Evolutionary conservation across 2,797 vertebrate species (phyloP), one percentile per base, ranked within the genome.

Genomic region (Sebastes glaucus): DNA sequence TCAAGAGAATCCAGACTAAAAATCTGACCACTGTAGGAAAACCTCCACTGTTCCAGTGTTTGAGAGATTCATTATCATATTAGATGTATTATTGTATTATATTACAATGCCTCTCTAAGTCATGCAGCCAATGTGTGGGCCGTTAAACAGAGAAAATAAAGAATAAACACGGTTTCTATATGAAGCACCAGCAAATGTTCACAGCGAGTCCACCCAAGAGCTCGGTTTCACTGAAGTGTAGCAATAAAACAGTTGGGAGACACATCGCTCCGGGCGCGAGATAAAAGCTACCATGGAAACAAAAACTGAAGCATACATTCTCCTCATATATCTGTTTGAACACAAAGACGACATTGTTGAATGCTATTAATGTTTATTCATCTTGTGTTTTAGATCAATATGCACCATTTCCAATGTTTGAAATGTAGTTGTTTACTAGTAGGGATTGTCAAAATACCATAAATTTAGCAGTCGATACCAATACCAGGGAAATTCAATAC

Each of bases 111-210:
- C 52, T 77, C 74, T 81, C 22, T 87, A 85, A 88, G 85, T 87
- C 80, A 84, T 63, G 68, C 22, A 63, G 71, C 55, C 30, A 77
- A 28, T 11, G 70, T 81, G 90, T 89, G 88, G 91, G 87, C 63
- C 60, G 81, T 60, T 59, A 64, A 76, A 57, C 52, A 23, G 67
- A 69, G 68, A 69, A 80, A 59, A 84, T 56, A 70, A 57, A 81
- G 42, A 77, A 46, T 65, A 7, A 76, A 76, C 67, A 76, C n/a
- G 2, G 35, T 62, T 82, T 85, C 79, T 61, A 82, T 82, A 84
- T 69, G 52, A 77, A 80, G 67, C 77, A 28, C 67, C 35, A 35
- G 66, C 42, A 65, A 70, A 60, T 79, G 25, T 71, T 84, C 70
- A 33, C 57, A 62, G 76, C 5, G 38, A 60, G 53, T 65, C 38